These are phyloP conservation scores for Hesperia comma DNA, from an alignment of 2,888 invertebrate genomes.

Conservation along the genomic window DNA sequence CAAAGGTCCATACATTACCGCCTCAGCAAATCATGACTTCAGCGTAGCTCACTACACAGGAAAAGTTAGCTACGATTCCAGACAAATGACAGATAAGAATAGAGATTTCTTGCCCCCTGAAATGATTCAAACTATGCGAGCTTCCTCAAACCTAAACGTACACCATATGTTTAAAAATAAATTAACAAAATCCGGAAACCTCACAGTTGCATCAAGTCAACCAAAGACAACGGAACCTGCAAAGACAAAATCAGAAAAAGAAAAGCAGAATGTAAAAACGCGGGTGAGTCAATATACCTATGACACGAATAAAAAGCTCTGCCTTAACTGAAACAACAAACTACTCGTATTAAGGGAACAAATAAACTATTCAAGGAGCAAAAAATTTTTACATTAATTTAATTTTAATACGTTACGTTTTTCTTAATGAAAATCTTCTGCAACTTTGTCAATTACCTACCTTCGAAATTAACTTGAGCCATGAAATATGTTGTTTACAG, in stretches of 20 bases:
- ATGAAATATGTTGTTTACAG: conserved; percentile 63
- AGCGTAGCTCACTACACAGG: conserved; percentile 96
- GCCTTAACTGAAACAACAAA: no score
- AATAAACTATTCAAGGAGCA: no score
- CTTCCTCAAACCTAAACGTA: conserved; percentile 88
- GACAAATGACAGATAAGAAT: conserved; percentile 94
- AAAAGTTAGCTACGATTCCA: conserved; percentile 91
- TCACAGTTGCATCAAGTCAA: conserved; percentile 84
- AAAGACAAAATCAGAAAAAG: conserved; percentile 75
- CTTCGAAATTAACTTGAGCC: neutral
- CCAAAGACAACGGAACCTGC: conserved; percentile 60
- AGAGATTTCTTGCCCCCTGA: conserved; percentile 95
- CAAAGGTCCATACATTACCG: conserved; percentile 82
- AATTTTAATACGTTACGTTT: no score
- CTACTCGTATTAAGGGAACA: no score
- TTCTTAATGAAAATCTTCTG: no score
- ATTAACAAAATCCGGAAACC: conserved; percentile 92
- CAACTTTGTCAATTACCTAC: no score
- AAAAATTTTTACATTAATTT: no score
- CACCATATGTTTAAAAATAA: conserved; percentile 92
- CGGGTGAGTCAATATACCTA: conserved; percentile 71
- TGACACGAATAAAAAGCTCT: no score
- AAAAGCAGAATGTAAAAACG: conserved; percentile 75
- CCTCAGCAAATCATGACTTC: conserved; percentile 87
- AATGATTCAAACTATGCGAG: conserved; percentile 93